These are phyloP conservation scores for Rosalia funebris DNA, from an alignment of 2,888 invertebrate species.

Conservation along the genomic window DNA sequence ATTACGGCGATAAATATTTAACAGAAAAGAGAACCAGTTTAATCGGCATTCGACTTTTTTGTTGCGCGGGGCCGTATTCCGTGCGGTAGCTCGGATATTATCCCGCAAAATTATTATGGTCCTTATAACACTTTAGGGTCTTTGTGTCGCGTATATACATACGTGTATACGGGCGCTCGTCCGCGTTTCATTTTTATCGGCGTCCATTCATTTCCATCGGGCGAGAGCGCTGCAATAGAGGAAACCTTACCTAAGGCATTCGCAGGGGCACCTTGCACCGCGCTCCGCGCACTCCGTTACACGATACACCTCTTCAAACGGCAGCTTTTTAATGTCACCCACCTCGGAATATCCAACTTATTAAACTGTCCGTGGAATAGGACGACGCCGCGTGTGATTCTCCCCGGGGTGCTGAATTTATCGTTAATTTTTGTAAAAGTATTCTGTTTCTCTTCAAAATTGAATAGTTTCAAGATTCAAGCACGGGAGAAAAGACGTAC, in stretches of 20 bases:
- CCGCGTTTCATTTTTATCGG: slow-evolving; percentile 19
- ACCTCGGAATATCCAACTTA: slow-evolving; percentile 16
- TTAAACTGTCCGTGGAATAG: slow-evolving; percentile 3
- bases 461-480: too few relatives aligned
- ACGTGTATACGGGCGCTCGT: neutral
- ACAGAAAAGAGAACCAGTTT: slow-evolving; percentile 41
- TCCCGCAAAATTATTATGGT: slow-evolving; percentile 43
- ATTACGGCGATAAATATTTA: slow-evolving; percentile 46
- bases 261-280: slow-evolving; percentile 1
- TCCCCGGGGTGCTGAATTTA: neutral
- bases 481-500: too few relatives aligned
- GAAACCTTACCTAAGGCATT: neutral
- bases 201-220: slow-evolving; percentile 24
- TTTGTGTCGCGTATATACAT: slow-evolving; percentile 35
- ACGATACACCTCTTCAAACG: slow-evolving; percentile 27
- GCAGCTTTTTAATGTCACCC: slow-evolving; percentile 34
- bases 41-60: slow-evolving; percentile 36
- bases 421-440: neutral
- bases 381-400: neutral
- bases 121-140: slow-evolving; percentile 42
- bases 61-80: neutral
- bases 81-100: slow-evolving; percentile 27
- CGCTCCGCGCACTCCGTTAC: slow-evolving; percentile 17
- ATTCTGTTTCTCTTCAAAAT: too few relatives aligned
- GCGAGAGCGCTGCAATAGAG: neutral